Base-by-base conservation (phyloP, 2,113 vertebrate genomes). In the Laticauda colubrina region DNA sequence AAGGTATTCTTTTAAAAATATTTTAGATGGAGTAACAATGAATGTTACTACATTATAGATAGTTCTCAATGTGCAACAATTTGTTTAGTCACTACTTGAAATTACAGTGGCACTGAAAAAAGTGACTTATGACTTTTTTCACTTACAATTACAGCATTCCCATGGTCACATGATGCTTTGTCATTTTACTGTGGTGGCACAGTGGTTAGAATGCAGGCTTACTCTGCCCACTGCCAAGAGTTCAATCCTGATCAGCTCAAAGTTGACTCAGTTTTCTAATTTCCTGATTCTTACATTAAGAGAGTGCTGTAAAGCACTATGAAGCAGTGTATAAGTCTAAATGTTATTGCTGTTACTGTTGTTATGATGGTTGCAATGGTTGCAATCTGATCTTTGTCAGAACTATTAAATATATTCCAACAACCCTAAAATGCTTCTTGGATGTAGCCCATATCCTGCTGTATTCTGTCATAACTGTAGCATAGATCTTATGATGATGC, bases 1-100 rank as follows among this genome's bases (percentile, higher is more conserved):
- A 99, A 99, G 98, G 99, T 99, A 97, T 97, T 43, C 81, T 51
- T 29, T 90, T 0, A 18, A 39, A 75, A 39, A 75, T 88, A 6
- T 6, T 86, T 86, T 51, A 88, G 1, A 0, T 45, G 14, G 92
- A 53, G 93, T 2, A 87, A 93, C 48, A 64, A 91, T 92, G 89
- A 11, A 56, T 95, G 2, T 93, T 53, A 15, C 29, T n/a, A 51
- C 90, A n/a, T 89, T 39, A n/a, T 29, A 69, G 61, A 0, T n/a
- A 69, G 26, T n/a, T 4, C 61, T n/a, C 1, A 12, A n/a, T 12
- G n/a, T 69, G 4, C 29, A 69, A n/a, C 64, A 15, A n/a, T 69
- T 69, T n/a, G 26, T 69, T 69, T 69, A 69, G 29, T 69, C 64
- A n/a, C 12, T 1, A n/a, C 64, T 69, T n/a, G 29, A n/a, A 69